Conservation (phyloP, 53 echinoderm and acorn worm species). For the Astropecten irregularis region DNA sequence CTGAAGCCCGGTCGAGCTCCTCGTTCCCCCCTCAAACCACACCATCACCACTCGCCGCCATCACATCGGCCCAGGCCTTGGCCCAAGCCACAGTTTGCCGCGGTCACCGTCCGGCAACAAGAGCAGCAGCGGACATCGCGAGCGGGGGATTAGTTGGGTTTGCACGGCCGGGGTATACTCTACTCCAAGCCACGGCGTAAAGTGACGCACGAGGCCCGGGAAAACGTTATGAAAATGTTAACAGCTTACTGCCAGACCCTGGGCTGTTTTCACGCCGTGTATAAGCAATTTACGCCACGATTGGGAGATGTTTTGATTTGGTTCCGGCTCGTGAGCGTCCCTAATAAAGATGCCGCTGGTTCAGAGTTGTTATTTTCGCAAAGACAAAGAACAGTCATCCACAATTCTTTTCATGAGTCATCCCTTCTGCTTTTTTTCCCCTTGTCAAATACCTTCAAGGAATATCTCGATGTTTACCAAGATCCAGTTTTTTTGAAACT, state of each 20-base stretch:
- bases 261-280: conserved; percentile 58
- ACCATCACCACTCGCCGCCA: too few species aligned
- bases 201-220: conserved; percentile 4
- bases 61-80: too few species aligned
- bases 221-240: conserved; percentile 55
- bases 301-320: conserved; percentile 49
- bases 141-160: conserved; percentile 13
- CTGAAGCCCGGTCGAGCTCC: neutral
- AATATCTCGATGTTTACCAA: too few species aligned
- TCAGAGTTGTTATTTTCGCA: conserved; percentile 5
- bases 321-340: conserved; percentile 37
- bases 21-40: conserved; percentile 13
- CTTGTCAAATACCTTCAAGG: too few species aligned
- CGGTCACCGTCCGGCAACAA: neutral
- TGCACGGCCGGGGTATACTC: neutral
- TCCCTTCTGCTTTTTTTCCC: too few species aligned
- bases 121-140: neutral
- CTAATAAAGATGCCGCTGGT: conserved; percentile 46
- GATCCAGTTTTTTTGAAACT: too few species aligned
- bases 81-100: too few species aligned
- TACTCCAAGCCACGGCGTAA: neutral
- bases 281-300: conserved; percentile 64
- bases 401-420: neutral
- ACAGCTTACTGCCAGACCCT: conserved; percentile 44
- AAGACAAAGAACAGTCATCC: conserved; percentile 11